A percentile compares a stretch with the other conserved stretches of the same genome.
phyloP scores from a whole-genome alignment of 2,797 vertebrate genomes.

The Helostoma temminkii region DNA sequence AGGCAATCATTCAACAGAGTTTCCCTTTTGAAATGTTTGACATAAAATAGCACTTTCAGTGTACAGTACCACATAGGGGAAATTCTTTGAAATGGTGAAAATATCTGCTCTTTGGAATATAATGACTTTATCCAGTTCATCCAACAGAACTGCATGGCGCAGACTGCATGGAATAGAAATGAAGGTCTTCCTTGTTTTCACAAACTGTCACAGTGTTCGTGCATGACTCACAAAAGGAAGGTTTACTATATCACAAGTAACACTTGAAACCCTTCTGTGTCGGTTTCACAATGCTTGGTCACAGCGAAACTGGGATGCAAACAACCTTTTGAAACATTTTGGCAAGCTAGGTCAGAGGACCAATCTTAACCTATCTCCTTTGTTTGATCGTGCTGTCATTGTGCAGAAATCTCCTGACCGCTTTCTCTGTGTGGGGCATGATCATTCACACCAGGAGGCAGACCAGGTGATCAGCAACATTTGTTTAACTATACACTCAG shows the following conservation, averaged over 20 bases:
- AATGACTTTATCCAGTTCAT: no score
- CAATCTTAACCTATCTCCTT: slow-evolving; percentile 74
- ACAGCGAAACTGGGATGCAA: slow-evolving; percentile 48
- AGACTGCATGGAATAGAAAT: slow-evolving; percentile 56
- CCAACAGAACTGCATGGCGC: slow-evolving; percentile 37
- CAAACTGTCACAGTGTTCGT: slow-evolving; percentile 38
- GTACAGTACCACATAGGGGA: background rate
- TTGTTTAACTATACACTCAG: slow-evolving; percentile 65
- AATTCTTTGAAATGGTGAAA: slow-evolving; percentile 13
- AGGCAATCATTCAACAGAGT: slow-evolving; percentile 25
- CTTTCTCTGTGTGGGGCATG: slow-evolving; percentile 75
- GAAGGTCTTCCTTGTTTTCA: slow-evolving; percentile 36
- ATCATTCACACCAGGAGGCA: slow-evolving; percentile 76
- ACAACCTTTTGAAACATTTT: slow-evolving; percentile 42
- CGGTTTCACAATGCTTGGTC: slow-evolving; percentile 55
- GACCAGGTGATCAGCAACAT: slow-evolving; percentile 79
- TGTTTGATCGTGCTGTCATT: slow-evolving; percentile 79
- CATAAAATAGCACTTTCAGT: slow-evolving; percentile 31
- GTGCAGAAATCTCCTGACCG: slow-evolving; percentile 77
- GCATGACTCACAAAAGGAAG: slow-evolving; percentile 67
- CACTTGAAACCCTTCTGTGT: slow-evolving; percentile 44
- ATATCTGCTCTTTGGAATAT: slow-evolving; percentile 10
- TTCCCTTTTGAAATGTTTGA: slow-evolving; percentile 38
- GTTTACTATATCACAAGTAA: slow-evolving; percentile 51
- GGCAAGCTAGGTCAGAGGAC: slow-evolving; percentile 50